Base-by-base conservation (phyloP, 2,888 invertebrate genomes). In the Ormyrus thymus region DNA sequence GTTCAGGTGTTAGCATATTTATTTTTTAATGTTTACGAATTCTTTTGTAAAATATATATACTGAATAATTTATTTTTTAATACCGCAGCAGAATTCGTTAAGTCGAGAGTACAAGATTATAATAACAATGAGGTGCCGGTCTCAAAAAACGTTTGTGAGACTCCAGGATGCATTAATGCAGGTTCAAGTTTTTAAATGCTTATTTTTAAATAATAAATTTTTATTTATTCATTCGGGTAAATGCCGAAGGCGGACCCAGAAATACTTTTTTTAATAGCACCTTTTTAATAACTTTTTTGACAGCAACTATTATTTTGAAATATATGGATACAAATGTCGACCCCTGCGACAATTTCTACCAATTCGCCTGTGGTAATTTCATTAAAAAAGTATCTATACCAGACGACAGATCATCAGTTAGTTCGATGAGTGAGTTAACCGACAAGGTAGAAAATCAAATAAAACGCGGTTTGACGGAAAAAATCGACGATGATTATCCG, bases 281-380 rank as follows among this genome's bases (percentile, higher is more conserved):
- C 45, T 61, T n/a, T 10, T 9, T 1, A 48, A 45, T 48, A 43
- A n/a, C 55, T 58, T 43, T 51, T 7, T 11, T 43, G 10, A 29
- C 89, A 93, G 95, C 96, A 0, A 93, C 95, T 0, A 92, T 92
- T 81, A 91, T 96, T 10, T 90, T 96, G 55, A 91, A 92, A 80
- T 94, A 94, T 87, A 94, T 96, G 94, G 94, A 96, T 84, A 89
- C 91, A 0, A 89, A 91, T 0, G 93, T 94, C 6, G 94, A 95
- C 81, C 96, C 96, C 0, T 96, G 96, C 87, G 95, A 95, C 83
- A 95, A 96, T 86, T 96, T 96, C 90, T 96, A 96, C 88, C 92
- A 94, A 84, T 96, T 95, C 87, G 93, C 95, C 0, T 96, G 96
- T 85, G 96, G 96, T 2, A 93, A 93, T 11, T 96, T 95, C 89